These are phyloP conservation scores for Troides helena DNA, from an alignment of 2,888 invertebrate genomes.

Conservation along the genomic window DNA sequence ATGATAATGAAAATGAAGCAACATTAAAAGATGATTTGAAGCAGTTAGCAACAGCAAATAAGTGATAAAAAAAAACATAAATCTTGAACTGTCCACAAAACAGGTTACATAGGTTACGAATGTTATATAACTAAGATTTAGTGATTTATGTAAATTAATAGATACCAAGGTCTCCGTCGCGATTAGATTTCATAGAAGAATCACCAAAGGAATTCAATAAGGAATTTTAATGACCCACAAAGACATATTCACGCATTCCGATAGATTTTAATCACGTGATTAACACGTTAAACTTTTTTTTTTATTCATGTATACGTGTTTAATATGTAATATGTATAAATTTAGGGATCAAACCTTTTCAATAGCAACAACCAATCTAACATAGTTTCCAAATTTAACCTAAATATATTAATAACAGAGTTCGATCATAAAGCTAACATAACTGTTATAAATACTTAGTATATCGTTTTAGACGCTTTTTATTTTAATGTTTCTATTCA, in stretches of 20 bases:
- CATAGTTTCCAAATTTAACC: no score
- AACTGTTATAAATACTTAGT: no score
- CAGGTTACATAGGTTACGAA: slow-evolving; percentile 19
- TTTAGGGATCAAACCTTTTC: no score
- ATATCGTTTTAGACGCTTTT: no score
- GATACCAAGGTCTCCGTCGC: slow-evolving; percentile 36
- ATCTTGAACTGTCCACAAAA: slow-evolving; percentile 14
- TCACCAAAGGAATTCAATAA: slow-evolving; percentile 34
- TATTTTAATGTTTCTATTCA: no score
- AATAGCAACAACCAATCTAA: no score
- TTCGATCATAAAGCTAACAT: no score
- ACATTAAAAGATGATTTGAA: neutral
- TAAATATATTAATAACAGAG: no score
- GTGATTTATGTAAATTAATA: slow-evolving; percentile 40
- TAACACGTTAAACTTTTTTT: slow-evolving; percentile 7
- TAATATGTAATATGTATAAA: no score
- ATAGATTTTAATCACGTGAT: slow-evolving; percentile 23
- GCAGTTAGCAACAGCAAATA: slow-evolving; percentile 21
- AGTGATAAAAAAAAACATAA: slow-evolving; percentile 22
- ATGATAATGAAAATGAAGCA: neutral
- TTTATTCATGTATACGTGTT: neutral
- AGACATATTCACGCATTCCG: slow-evolving; percentile 18
- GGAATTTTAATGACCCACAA: slow-evolving; percentile 10
- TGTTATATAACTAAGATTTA: slow-evolving; percentile 37
- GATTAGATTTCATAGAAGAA: slow-evolving; percentile 37